Evolutionary conservation across 1,140 invertebrate genomes (phyloP).

Genomic region (Berghia stephanieae): DNA sequence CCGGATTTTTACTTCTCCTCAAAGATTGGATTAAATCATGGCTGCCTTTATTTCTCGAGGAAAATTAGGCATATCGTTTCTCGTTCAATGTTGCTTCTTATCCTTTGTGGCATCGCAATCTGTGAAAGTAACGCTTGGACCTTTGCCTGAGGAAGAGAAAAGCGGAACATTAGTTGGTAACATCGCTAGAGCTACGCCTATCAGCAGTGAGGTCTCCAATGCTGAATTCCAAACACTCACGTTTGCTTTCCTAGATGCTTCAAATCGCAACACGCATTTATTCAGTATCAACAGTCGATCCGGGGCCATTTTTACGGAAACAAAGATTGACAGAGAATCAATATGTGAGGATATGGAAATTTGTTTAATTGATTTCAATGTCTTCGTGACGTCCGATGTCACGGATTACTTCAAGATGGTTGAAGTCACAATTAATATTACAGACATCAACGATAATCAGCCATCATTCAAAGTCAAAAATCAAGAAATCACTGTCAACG

Average conservation of each 20-base stretch:
- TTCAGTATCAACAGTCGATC: slow-evolving; percentile 40
- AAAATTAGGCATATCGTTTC: not conserved
- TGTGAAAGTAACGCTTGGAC: slow-evolving; percentile 28
- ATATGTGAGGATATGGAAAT: slow-evolving; percentile 69
- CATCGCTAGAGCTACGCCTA: slow-evolving; percentile 33
- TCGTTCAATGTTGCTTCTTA: not conserved
- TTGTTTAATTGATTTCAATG: slow-evolving; percentile 81
- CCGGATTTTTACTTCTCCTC: too few species aligned
- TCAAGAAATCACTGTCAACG: slow-evolving; percentile 51
- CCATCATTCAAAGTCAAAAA: slow-evolving; percentile 70
- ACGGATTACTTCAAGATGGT: slow-evolving; percentile 81
- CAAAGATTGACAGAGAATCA: slow-evolving; percentile 40
- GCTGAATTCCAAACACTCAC: slow-evolving; percentile 26
- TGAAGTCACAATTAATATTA: slow-evolving; percentile 80
- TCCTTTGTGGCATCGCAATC: not conserved
- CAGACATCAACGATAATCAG: slow-evolving; percentile 80
- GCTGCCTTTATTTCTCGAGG: not conserved
- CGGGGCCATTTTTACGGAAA: slow-evolving; percentile 36
- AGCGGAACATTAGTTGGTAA: slow-evolving; percentile 38
- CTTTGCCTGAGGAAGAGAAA: slow-evolving; percentile 34
- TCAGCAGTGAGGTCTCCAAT: slow-evolving; percentile 23
- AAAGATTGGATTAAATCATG: not conserved
- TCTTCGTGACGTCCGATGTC: slow-evolving; percentile 80
- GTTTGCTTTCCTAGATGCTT: slow-evolving; percentile 37
- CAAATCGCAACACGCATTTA: slow-evolving; percentile 33